Evolutionary conservation across 2,888 invertebrate genomes (phyloP).

Genomic region (Noctua comes): DNA sequence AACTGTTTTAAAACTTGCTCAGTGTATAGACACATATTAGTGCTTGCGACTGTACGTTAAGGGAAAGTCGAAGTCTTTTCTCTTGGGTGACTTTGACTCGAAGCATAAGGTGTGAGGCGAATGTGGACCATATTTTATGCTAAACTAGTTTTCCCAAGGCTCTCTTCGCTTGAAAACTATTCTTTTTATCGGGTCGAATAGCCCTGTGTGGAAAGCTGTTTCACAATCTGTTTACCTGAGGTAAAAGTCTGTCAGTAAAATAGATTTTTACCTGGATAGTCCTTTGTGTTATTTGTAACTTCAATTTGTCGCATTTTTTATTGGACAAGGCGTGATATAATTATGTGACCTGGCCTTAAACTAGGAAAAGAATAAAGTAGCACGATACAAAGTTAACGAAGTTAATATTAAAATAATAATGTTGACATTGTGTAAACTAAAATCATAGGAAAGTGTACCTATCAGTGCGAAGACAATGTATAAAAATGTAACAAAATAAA

Average conservation of each 20-base stretch:
- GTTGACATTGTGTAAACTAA: conserved; percentile 11
- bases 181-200: not conserved
- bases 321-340: not conserved
- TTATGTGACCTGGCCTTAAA: no score
- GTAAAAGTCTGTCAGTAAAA: not conserved
- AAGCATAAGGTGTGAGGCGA: not conserved
- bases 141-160: conserved; percentile 8
- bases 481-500: not conserved
- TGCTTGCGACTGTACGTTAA: not conserved
- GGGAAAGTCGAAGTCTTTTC: conserved; percentile 2
- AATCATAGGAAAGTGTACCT: not conserved
- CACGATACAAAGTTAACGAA: conserved; percentile 8
- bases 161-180: not conserved
- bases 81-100: conserved; percentile 3
- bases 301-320: conserved; percentile 10
- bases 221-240: conserved; percentile 2
- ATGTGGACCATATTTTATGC: conserved; percentile 26
- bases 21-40: no score
- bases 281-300: conserved; percentile 6
- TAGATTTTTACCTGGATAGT: not conserved
- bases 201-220: not conserved
- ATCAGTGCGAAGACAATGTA: conserved; percentile 2
- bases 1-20: no score
- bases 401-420: conserved; percentile 2
- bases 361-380: no score